A percentile compares a stretch with the other conserved stretches of the same genome.
phyloP scores from a whole-genome alignment of 2,797 vertebrate species.

The Tamandua tetradactyla region DNA sequence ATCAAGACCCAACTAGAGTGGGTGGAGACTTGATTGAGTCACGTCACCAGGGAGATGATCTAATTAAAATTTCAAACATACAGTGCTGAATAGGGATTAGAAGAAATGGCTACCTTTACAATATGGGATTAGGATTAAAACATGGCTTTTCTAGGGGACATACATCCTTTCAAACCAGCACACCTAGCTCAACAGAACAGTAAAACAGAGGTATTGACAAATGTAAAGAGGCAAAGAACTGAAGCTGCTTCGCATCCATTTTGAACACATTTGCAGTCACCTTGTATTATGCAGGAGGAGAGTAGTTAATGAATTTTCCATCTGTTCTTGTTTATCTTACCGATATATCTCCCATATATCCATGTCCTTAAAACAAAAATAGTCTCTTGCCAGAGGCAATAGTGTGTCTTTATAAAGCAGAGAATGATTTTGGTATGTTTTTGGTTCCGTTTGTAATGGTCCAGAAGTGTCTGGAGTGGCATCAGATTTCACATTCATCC shows the following conservation, averaged over 20 bases:
- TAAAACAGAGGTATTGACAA: not conserved
- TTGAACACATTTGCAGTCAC: slow-evolving; percentile 3
- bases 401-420: not conserved
- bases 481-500: slow-evolving; percentile 44
- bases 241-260: not conserved
- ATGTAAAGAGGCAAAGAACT: not conserved
- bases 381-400: not conserved
- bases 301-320: slow-evolving; percentile 26
- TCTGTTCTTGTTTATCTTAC: slow-evolving; percentile 31
- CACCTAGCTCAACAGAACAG: not conserved
- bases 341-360: not conserved
- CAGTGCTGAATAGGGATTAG: too few relatives aligned
- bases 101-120: too few relatives aligned
- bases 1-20: too few relatives aligned
- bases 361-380: not conserved
- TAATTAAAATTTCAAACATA: too few relatives aligned
- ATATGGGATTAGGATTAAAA: too few relatives aligned
- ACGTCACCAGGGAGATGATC: too few relatives aligned
- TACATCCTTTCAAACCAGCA: too few relatives aligned
- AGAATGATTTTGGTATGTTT: not conserved
- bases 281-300: not conserved
- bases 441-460: not conserved
- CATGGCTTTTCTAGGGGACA: too few relatives aligned
- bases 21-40: too few relatives aligned
- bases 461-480: not conserved